Conservation (phyloP, 2,797 vertebrate species). For the Kryptopterus vitreolus region DNA sequence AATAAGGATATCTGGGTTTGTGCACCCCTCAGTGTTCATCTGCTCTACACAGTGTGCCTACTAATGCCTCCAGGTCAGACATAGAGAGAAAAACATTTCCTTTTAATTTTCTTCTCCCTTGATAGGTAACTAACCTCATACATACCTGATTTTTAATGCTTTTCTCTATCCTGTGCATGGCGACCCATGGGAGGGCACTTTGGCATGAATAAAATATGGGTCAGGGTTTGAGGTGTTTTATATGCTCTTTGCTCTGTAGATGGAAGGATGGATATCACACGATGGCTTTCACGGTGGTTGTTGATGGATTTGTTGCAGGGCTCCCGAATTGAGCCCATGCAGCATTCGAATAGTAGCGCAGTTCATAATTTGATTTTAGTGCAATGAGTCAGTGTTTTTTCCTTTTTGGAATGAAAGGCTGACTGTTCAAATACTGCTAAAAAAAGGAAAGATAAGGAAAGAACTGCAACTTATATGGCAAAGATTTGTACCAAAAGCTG, state of each 20-base stretch:
- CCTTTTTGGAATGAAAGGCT: background rate
- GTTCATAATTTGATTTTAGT: conserved; percentile 48
- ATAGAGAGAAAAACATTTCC: conserved; percentile 23
- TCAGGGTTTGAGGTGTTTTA: conserved; percentile 37
- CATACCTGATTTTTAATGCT: conserved; percentile 35
- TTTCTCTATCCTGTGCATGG: conserved; percentile 5
- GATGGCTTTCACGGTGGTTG: conserved; percentile 22
- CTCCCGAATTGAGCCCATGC: conserved; percentile 6
- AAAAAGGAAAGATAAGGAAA: background rate
- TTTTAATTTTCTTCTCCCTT: background rate
- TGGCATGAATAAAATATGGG: conserved; percentile 35
- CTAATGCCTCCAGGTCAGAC: conserved; percentile 37
- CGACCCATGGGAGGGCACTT: conserved; percentile 9
- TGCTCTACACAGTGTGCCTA: conserved; percentile 23
- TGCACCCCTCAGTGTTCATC: conserved; percentile 16
- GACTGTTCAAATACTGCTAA: background rate
- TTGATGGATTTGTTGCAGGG: conserved; percentile 10
- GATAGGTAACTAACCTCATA: conserved; percentile 16
- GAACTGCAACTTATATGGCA: background rate
- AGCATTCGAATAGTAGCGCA: conserved; percentile 43
- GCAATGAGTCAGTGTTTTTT: conserved; percentile 48
- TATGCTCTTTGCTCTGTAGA: conserved; percentile 22
- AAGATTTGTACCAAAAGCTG: background rate
- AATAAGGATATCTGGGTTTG: conserved; percentile 15
- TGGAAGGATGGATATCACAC: conserved; percentile 19